These are phyloP conservation scores for Lottia gigantea DNA, from an alignment of 2,888 invertebrate genomes.

Conservation along the genomic window DNA sequence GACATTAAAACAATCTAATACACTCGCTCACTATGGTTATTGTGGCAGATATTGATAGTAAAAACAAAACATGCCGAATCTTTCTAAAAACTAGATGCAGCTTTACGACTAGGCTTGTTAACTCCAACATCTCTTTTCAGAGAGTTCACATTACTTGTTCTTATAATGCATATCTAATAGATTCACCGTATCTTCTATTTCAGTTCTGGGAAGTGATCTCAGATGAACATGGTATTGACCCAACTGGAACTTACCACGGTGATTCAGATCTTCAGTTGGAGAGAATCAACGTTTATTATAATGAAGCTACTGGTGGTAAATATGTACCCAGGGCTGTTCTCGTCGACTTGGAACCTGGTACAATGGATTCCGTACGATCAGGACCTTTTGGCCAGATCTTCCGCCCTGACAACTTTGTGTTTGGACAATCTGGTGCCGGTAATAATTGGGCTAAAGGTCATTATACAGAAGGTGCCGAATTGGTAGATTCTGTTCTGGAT, in stretches of 20 bases:
- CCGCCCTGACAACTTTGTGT: neutral
- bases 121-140: too few relatives aligned
- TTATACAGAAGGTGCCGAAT: too few relatives aligned
- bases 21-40: too few relatives aligned
- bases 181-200: neutral
- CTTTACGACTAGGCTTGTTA: too few relatives aligned
- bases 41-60: too few relatives aligned
- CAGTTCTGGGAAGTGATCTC: conserved; percentile 28
- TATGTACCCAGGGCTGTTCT: neutral
- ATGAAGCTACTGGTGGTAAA: neutral
- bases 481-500: too few relatives aligned
- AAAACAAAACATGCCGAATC: too few relatives aligned
- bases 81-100: too few relatives aligned
- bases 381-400: conserved; percentile 2
- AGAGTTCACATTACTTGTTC: too few relatives aligned
- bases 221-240: conserved; percentile 28
- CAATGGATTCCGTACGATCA: neutral
- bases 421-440: neutral
- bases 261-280: conserved; percentile 24
- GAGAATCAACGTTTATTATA: conserved; percentile 14
- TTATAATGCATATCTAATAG: neutral
- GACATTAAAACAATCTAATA: too few relatives aligned
- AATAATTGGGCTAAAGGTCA: too few relatives aligned
- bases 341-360: neutral
- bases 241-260: conserved; percentile 24